phyloP scores from a whole-genome alignment of 2,888 invertebrate genomes.

The Ligdia adustata region DNA sequence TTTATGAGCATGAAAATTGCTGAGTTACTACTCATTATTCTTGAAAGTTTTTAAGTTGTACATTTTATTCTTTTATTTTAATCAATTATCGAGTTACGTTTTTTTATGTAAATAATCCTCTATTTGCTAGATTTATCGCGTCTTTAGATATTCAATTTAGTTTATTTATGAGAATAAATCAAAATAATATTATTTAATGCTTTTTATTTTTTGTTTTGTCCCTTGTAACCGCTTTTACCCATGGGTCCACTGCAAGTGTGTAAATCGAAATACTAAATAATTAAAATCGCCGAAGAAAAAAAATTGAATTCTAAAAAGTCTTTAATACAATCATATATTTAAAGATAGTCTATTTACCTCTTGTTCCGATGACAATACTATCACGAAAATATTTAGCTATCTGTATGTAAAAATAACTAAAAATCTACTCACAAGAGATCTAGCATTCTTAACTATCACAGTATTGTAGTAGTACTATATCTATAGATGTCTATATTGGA shows the following conservation, averaged over 20 bases:
- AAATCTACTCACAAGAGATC: neutral
- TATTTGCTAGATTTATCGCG: conserved; percentile 69
- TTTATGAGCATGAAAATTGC: conserved; percentile 51
- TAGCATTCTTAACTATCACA: conserved; percentile 34
- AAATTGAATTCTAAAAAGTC: too few relatives aligned
- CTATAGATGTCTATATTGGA: conserved; percentile 55
- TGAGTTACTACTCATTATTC: conserved; percentile 45
- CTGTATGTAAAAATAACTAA: conserved; percentile 2
- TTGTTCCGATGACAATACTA: conserved; percentile 70
- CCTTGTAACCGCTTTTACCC: conserved; percentile 44
- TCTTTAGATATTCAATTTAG: conserved; percentile 75
- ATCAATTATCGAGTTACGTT: conserved; percentile 59
- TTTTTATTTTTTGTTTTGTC: conserved; percentile 54
- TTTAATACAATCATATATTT: too few relatives aligned
- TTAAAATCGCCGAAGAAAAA: too few relatives aligned
- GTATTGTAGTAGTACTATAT: conserved; percentile 50
- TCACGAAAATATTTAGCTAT: conserved; percentile 36
- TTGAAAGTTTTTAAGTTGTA: conserved; percentile 75
- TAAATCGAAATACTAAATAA: conserved; percentile 38
- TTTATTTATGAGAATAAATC: conserved; percentile 81
- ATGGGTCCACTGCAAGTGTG: conserved; percentile 60
- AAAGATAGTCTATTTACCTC: conserved; percentile 46
- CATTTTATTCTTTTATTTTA: conserved; percentile 70
- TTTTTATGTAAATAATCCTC: conserved; percentile 73
- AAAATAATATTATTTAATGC: conserved; percentile 62